Percentiles rank a stretch among this genome's conserved stretches.
Evolutionary conservation across 2,797 vertebrate genomes (phyloP).

Genomic region (Craterocephalus amniculus): DNA sequence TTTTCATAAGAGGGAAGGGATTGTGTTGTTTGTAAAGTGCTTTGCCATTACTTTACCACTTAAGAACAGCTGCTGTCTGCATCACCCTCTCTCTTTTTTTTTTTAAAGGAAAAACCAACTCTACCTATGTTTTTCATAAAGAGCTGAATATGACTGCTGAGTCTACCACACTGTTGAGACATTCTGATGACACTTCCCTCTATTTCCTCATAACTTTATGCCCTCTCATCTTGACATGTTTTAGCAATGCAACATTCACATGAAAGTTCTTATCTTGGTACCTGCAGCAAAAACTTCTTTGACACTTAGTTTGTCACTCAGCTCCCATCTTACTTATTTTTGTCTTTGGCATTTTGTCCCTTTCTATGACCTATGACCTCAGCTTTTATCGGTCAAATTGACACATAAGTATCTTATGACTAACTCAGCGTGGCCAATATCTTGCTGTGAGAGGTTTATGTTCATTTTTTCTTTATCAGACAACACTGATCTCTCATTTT

Average conservation of each 20-base stretch:
- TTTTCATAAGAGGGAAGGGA: not conserved
- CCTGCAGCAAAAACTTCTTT: slow-evolving; percentile 12
- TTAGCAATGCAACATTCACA: slow-evolving; percentile 37
- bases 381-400: slow-evolving; percentile 14
- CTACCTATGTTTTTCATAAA: slow-evolving; percentile 19
- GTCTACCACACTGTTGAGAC: slow-evolving; percentile 45
- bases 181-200: slow-evolving; percentile 60
- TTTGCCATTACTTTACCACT: not conserved
- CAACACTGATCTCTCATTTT: slow-evolving; percentile 25
- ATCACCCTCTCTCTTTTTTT: not conserved
- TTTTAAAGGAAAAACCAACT: not conserved
- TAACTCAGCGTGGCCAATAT: slow-evolving; percentile 11
- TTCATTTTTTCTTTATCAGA: slow-evolving; percentile 10
- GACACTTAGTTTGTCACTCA: slow-evolving; percentile 26
- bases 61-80: slow-evolving; percentile 1
- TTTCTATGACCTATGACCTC: slow-evolving; percentile 7
- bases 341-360: slow-evolving; percentile 8
- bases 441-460: slow-evolving; percentile 9
- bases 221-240: slow-evolving; percentile 33
- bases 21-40: not conserved
- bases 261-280: slow-evolving; percentile 26
- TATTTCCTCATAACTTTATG: slow-evolving; percentile 52
- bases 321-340: slow-evolving; percentile 7
- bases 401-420: not conserved
- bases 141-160: not conserved